phyloP scores from a whole-genome alignment of 2,888 invertebrate genomes.

The Octonoba sinensis region DNA sequence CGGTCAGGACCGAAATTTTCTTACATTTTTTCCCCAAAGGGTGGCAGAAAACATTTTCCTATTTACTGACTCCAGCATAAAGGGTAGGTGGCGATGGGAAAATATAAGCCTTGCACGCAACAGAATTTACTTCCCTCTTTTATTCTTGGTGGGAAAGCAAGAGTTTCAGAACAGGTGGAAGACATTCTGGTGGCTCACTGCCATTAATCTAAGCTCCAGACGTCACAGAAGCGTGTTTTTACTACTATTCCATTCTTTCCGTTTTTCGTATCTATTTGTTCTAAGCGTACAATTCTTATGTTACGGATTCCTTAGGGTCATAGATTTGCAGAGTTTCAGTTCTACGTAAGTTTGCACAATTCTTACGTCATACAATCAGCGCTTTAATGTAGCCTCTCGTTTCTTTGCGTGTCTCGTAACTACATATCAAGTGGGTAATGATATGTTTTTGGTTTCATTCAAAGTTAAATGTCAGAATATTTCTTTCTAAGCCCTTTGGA shows the following conservation, averaged over 20 bases:
- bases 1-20: background rate
- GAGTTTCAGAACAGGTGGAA: slow-evolving; percentile 51
- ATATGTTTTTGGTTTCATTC: too few relatives aligned
- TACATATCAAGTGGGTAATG: too few relatives aligned
- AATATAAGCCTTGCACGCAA: slow-evolving; percentile 43
- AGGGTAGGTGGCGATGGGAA: slow-evolving; percentile 40
- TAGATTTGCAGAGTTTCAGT: slow-evolving; percentile 27
- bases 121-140: slow-evolving; percentile 41
- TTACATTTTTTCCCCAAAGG: slow-evolving; percentile 28
- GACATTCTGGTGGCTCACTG: slow-evolving; percentile 38
- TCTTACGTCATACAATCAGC: too few relatives aligned
- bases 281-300: slow-evolving; percentile 26
- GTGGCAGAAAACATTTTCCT: slow-evolving; percentile 49
- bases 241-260: slow-evolving; percentile 14
- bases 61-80: slow-evolving; percentile 45
- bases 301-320: slow-evolving; percentile 43
- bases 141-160: slow-evolving; percentile 45
- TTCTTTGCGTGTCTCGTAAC: too few relatives aligned
- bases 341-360: too few relatives aligned
- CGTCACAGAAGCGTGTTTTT: slow-evolving; percentile 30
- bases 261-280: slow-evolving; percentile 23
- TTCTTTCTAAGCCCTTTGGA: too few relatives aligned
- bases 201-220: slow-evolving; percentile 48
- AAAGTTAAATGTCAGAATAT: too few relatives aligned
- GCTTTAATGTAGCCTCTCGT: too few relatives aligned